Percentiles rank a stretch among this genome's conserved stretches.
Conservation (phyloP, 30 jellyfish, hydroid and myxozoan species). For the Aurelia coerulea region DNA sequence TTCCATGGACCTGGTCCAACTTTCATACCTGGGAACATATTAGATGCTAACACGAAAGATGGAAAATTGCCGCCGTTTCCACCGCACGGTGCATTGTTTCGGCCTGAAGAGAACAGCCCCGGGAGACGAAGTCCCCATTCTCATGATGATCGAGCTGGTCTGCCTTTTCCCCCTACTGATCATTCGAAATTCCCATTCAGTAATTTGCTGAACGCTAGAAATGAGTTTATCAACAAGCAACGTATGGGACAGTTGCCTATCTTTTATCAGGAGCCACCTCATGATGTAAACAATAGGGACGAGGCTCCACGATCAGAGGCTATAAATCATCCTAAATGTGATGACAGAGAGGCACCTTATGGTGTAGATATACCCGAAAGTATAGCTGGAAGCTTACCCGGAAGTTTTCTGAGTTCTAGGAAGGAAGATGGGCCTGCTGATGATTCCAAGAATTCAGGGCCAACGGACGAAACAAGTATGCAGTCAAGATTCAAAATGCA, state of each 20-base stretch:
- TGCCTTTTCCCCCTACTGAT: conserved; percentile 16
- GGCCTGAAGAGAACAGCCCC: conserved; percentile 23
- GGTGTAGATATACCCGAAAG: conserved; percentile 1
- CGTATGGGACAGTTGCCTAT: conserved; percentile 35
- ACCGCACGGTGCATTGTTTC: conserved; percentile 36
- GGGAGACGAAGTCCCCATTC: conserved; percentile 46
- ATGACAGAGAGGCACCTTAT: conserved; percentile 28
- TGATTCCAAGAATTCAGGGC: background rate
- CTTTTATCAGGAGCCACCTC: conserved; percentile 42
- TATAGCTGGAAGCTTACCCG: conserved; percentile 2
- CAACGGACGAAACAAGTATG: conserved; percentile 9
- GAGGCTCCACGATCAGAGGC: background rate
- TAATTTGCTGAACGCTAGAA: conserved; percentile 32
- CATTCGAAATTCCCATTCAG: conserved; percentile 21
- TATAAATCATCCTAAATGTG: conserved; percentile 4
- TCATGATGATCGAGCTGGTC: conserved; percentile 30
- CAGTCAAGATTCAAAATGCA: conserved; percentile 50
- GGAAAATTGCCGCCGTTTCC: conserved; percentile 16
- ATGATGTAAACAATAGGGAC: conserved; percentile 11
- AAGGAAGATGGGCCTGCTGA: conserved; percentile 34
- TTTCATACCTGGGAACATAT: conserved; percentile 57
- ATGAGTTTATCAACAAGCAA: conserved; percentile 47
- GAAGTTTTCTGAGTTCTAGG: conserved; percentile 38
- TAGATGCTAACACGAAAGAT: conserved; percentile 31
- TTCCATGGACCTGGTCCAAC: conserved; percentile 53